phyloP scores from a whole-genome alignment of 2,113 vertebrate species.

The Phainopepla nitens region DNA sequence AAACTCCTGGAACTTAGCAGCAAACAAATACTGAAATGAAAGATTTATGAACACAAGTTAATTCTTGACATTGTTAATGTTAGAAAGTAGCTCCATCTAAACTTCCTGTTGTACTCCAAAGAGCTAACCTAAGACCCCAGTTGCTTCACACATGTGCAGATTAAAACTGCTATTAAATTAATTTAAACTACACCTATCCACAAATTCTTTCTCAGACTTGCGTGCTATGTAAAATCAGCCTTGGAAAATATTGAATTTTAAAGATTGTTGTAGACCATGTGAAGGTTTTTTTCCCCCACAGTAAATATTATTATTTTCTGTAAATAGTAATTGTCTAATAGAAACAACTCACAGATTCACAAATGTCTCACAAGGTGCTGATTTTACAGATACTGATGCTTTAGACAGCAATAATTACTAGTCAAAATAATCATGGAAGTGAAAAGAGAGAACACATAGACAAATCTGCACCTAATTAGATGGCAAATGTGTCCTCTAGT shows the following conservation, averaged over 20 bases:
- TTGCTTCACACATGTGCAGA: background rate
- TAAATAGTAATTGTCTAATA: background rate
- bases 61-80: background rate
- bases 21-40: conserved; percentile 15
- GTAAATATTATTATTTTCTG: background rate
- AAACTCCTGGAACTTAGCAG: conserved; percentile 8
- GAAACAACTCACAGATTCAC: background rate
- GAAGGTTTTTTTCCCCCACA: no score
- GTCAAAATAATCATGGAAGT: background rate
- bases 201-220: background rate
- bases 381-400: background rate
- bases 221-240: background rate
- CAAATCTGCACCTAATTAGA: background rate
- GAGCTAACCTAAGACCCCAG: background rate
- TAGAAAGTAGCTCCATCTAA: background rate
- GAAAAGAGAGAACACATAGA: background rate
- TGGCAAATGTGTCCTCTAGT: background rate
- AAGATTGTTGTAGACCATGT: background rate
- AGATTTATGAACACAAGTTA: background rate
- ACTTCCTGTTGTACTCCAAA: background rate
- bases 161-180: background rate
- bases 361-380: background rate
- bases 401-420: background rate
- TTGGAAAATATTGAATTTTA: background rate
- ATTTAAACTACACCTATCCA: background rate